Evolutionary conservation across 2,888 invertebrate species (phyloP), one percentile per base, ranked within the genome.

Genomic region (Macropis europaea): DNA sequence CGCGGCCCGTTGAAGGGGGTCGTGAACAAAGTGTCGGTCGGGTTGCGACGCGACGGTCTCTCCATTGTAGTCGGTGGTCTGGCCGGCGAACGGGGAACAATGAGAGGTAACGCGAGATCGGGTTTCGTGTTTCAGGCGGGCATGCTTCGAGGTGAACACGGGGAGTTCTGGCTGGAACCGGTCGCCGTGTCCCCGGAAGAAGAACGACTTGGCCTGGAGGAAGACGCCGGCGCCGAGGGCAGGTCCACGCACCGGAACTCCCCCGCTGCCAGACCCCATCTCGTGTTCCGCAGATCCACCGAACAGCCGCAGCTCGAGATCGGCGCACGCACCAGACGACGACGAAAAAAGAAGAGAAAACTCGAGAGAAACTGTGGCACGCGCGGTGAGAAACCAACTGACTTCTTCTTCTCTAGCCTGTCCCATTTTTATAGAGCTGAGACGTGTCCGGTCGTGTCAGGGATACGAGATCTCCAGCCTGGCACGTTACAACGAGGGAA

Each of bases 361-460:
- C 91, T 90, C 81, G 90, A 91, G 87, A 91, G 91, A 84, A 90
- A 89, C 73, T 90, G 90, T 77, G 90, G 90, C 67, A 90, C 90
- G 60, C 88, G 88, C 72, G 90, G 90, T 90, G 79, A 88, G 89
- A 82, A 69, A 54, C 63, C 47, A n/a, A 50, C 52, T 57, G 32
- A 24, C 50, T 54, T 40, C 36, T 48, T 15, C 5, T 52, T 11
- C 24, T 30, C 24, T 5, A 22, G 4, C 9, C 42, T 22, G 30
- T 30, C n/a, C 6, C 48, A 17, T 2, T 32, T 0, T 30, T n/a
- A n/a, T n/a, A n/a, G n/a, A n/a, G n/a, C n/a, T n/a, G n/a, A n/a
- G n/a, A n/a, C n/a, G n/a, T n/a, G n/a, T n/a, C n/a, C n/a, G n/a
- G n/a, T n/a, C n/a, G n/a, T n/a, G n/a, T n/a, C n/a, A n/a, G n/a